phyloP scores from a whole-genome alignment of 2,113 vertebrate species.

The Channa argus region DNA sequence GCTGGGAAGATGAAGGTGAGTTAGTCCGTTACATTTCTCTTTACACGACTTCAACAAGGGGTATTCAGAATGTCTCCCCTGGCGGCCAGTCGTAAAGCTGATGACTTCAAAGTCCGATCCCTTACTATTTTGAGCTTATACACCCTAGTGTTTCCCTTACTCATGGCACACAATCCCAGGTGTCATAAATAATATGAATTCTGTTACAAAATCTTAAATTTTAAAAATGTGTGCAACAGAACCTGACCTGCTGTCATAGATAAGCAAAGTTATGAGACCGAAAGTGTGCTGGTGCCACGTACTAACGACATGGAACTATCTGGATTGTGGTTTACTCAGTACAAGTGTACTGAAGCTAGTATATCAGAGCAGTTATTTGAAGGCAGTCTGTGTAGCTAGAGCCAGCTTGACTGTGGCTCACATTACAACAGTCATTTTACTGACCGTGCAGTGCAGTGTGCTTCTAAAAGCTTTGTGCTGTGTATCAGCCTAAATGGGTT shows the following conservation, averaged over 20 bases:
- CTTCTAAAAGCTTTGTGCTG: background rate
- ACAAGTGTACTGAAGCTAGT: background rate
- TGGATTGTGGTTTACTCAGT: background rate
- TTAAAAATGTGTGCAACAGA: background rate
- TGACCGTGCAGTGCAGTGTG: background rate
- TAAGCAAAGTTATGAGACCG: background rate
- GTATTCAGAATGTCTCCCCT: conserved; percentile 17
- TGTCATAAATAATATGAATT: background rate
- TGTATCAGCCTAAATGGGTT: background rate
- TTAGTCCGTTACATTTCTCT: conserved; percentile 46
- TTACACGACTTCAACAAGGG: conserved; percentile 27
- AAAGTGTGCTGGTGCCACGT: too few species aligned
- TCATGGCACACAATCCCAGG: too few species aligned
- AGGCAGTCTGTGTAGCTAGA: background rate
- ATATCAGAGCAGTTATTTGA: background rate
- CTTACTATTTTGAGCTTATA: background rate
- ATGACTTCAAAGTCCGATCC: conserved; percentile 13
- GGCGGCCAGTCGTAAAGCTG: conserved; percentile 4
- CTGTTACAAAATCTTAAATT: background rate
- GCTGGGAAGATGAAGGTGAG: conserved; percentile 82
- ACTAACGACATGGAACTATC: too few species aligned
- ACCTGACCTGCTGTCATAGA: background rate
- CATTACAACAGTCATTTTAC: background rate
- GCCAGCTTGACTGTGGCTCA: background rate
- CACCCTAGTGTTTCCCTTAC: too few species aligned